Evolutionary conservation across 2,888 invertebrate species (phyloP), one percentile per base, ranked within the genome.

Genomic region (Seira ritae): DNA sequence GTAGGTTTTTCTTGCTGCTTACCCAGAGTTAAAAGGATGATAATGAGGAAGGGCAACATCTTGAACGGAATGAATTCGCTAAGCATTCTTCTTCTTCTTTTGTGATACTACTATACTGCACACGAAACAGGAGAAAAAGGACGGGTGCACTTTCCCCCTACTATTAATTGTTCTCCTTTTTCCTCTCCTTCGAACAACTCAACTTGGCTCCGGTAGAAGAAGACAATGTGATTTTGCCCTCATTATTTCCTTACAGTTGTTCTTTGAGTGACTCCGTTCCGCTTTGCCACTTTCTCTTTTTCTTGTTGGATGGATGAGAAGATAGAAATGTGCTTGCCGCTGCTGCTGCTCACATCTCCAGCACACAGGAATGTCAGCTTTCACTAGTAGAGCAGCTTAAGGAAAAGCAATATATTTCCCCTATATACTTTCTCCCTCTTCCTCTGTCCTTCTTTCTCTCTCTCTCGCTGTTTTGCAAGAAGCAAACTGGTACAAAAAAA

Each of bases 21-120:
- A 84, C 84, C 84, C 79, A 84, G 65, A 84, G 80, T 80, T 84
- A 84, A 84, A 68, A 84, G 80, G 84, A 79, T 80, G 80, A 80
- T 80, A 84, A 84, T 75, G 75, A 80, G 78, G 79, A 69, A 70
- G 71, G 84, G 79, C 84, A 84, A 75, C 84, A 79, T 84, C 79
- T 84, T 84, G 84, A 37, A 70, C 22, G 84, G 75, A 74, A 78
- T 74, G 73, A 74, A 68, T 77, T 22, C 24, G 62, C 71, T 23
- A 82, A 67, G 66, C 76, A 76, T 72, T 20, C 71, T 67, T 42
- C 50, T 17, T 60, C n/a, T n/a, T n/a, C n/a, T n/a, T n/a, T n/a
- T 31, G 31, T 31, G 20, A 62, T 62, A 62, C n/a, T n/a, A n/a
- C n/a, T n/a, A n/a, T n/a, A n/a, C n/a, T 62, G 20, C 3, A 62